Base-by-base conservation (phyloP, 2,888 invertebrate genomes). In the Priocnemis perturbator region DNA sequence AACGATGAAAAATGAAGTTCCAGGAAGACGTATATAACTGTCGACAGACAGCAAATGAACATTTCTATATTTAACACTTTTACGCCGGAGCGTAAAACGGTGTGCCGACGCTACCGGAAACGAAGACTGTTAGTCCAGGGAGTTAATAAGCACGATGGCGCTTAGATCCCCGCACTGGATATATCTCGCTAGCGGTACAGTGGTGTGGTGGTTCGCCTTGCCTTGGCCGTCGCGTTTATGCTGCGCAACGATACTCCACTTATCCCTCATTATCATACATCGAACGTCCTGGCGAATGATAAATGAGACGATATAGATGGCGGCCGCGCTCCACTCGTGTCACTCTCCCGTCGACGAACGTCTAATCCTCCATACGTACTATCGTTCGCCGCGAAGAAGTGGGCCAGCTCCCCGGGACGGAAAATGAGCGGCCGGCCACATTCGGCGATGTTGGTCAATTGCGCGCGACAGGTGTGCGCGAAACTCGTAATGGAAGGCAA, bases 191-290 rank as follows among this genome's bases (percentile, higher is more conserved):
- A 37, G 37, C 37, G 37, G 37, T 37, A 37, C 37, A 37, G 7
- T 37, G 4, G 37, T 11, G 7, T 37, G 4, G 37, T 11, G 1
- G 37, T 11, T 37, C 37, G 37, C 21, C 21, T 21, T 15, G 55
- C 20, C 23, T 23, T 26, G 26, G 37, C 30, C 21, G 57, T 64
- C 52, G 60, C 56, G 21, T 26, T 52, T 44, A 56, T 21, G 11
- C 17, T 56, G 19, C 44, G 53, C 19, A 57, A 44, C 53, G 45
- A 55, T 67, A 64, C 68, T 77, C 61, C 48, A 63, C 61, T 70
- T 69, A 64, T 48, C 26, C 56, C 52, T 73, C 68, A 63, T 79
- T 81, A 59, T 69, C 78, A 78, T 81, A 69, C 78, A 17, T 47
- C 53, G 48, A 44, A 64, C 69, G 69, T 69, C 60, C 64, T n/a